Conservation (phyloP, 2,113 vertebrate species). For the Stomatorhinus ivindoensis region DNA sequence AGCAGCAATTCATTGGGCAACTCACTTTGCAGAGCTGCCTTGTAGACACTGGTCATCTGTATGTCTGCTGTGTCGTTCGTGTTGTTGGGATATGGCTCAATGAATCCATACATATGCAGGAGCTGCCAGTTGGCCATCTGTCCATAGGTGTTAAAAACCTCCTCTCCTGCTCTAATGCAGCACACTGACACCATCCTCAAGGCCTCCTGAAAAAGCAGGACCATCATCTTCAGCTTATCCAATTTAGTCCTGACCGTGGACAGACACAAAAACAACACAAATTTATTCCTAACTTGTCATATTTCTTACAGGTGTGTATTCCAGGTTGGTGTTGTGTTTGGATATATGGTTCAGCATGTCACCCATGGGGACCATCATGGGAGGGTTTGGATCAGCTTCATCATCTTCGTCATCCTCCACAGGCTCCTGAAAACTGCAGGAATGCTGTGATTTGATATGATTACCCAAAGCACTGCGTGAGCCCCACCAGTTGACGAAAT, state of each 20-base stretch:
- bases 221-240: background rate
- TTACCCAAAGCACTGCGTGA: background rate
- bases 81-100: slow-evolving; percentile 72
- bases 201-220: slow-evolving; percentile 56
- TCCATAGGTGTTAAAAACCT: slow-evolving; percentile 92
- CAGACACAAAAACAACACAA: background rate
- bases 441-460: background rate
- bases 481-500: background rate
- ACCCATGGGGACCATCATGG: slow-evolving; percentile 92
- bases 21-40: slow-evolving; percentile 67
- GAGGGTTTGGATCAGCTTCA: slow-evolving; percentile 67
- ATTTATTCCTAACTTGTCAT: background rate
- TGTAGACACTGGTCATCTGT: slow-evolving; percentile 64
- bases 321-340: slow-evolving; percentile 82
- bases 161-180: slow-evolving; percentile 64
- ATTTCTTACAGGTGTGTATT: slow-evolving; percentile 72
- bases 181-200: slow-evolving; percentile 77
- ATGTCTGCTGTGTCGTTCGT: slow-evolving; percentile 77
- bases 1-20: background rate
- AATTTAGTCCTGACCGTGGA: background rate
- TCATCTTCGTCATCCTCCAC: slow-evolving; percentile 70
- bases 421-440: slow-evolving; percentile 84
- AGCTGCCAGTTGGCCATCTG: slow-evolving; percentile 95
- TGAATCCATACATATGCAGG: slow-evolving; percentile 93
- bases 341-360: slow-evolving; percentile 88